phyloP scores from a whole-genome alignment of 2,888 invertebrate species.

The Entomobrya multifasciata region DNA sequence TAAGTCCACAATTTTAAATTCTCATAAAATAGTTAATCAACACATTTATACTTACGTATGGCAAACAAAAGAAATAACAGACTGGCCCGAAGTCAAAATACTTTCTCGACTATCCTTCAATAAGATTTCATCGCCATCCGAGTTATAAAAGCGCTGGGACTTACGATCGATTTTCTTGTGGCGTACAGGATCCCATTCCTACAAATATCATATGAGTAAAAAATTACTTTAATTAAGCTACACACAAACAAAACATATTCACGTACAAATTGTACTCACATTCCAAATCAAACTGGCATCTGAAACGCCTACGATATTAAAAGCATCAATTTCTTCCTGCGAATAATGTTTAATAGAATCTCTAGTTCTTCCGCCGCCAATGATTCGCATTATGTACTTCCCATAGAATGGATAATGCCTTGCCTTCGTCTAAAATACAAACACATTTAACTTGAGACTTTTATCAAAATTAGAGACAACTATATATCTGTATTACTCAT shows the following conservation, averaged over 20 bases:
- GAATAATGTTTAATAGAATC: slow-evolving; percentile 50
- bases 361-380: slow-evolving; percentile 69
- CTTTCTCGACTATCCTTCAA: slow-evolving; percentile 50
- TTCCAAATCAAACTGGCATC: slow-evolving; percentile 78
- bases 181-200: slow-evolving; percentile 71
- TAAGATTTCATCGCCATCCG: slow-evolving; percentile 2
- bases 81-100: slow-evolving; percentile 69
- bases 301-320: slow-evolving; percentile 76
- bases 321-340: slow-evolving; percentile 70
- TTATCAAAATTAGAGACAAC: no score
- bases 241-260: background rate
- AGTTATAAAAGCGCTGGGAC: slow-evolving; percentile 2
- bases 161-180: slow-evolving; percentile 58
- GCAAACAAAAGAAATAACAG: slow-evolving; percentile 71
- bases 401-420: slow-evolving; percentile 68
- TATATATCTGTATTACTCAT: no score
- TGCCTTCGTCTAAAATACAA: slow-evolving; percentile 63
- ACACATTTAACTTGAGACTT: no score
- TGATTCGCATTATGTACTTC: slow-evolving; percentile 70
- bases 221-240: background rate
- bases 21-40: background rate
- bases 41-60: slow-evolving; percentile 43
- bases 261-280: background rate
- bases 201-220: background rate
- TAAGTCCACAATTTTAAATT: background rate